phyloP scores from a whole-genome alignment of 2,113 vertebrate genomes.

The Sinosuthora webbiana region DNA sequence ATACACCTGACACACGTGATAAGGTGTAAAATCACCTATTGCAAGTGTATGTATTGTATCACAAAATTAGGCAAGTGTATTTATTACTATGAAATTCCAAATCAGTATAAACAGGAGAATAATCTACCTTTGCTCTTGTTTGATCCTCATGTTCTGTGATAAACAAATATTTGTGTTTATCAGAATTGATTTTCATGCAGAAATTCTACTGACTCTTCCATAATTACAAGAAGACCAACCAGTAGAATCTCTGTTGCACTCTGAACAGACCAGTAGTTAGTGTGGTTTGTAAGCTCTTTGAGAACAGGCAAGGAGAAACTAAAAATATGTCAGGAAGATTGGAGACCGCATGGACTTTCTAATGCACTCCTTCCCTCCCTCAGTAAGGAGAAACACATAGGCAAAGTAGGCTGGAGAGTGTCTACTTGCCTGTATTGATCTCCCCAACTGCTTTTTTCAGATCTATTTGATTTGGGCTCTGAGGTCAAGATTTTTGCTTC shows the following conservation, averaged over 20 bases:
- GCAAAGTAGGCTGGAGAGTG: not conserved
- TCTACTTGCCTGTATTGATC: not conserved
- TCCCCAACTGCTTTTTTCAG: not conserved
- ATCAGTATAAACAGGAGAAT: not conserved
- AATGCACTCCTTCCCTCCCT: not conserved
- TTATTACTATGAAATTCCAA: not conserved
- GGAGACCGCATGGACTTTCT: not conserved
- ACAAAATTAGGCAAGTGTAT: not conserved
- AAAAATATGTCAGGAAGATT: not conserved
- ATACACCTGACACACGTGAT: not conserved
- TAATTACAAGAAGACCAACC: not conserved
- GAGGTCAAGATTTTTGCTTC: conserved; percentile 9
- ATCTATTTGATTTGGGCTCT: not conserved
- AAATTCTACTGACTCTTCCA: not conserved
- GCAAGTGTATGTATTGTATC: not conserved
- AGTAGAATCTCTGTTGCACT: not conserved
- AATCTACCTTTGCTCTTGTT: not conserved
- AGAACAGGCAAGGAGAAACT: not conserved
- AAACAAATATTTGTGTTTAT: not conserved
- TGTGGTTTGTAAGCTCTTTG: not conserved
- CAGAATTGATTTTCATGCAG: not conserved
- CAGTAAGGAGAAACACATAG: not conserved
- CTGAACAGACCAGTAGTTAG: not conserved
- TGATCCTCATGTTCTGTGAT: not conserved
- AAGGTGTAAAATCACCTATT: not conserved